Evolutionary conservation across 2,113 vertebrate genomes (phyloP).

Genomic region (Asarcornis scutulata): DNA sequence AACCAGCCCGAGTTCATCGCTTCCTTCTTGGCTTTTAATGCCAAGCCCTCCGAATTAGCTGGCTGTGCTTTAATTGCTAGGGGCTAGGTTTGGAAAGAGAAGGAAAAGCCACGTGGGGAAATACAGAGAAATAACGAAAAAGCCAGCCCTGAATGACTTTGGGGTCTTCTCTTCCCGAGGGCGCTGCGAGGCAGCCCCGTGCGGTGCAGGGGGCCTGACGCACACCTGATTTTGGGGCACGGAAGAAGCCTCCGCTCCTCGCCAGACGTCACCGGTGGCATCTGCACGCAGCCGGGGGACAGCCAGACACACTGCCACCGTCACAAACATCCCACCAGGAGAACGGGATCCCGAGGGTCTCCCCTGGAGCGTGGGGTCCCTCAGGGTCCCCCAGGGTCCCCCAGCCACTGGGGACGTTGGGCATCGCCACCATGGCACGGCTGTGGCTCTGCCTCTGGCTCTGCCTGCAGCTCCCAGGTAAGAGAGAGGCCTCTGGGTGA

Average conservation of each 20-base stretch:
- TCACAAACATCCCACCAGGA: too few species aligned
- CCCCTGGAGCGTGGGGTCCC: too few species aligned
- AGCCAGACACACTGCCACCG: too few species aligned
- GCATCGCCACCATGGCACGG: not conserved
- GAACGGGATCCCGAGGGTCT: too few species aligned
- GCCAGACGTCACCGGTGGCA: not conserved
- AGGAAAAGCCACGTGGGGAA: not conserved
- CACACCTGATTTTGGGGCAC: not conserved
- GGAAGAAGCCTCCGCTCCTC: not conserved
- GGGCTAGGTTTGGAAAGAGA: not conserved
- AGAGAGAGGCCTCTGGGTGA: not conserved
- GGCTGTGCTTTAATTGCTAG: not conserved
- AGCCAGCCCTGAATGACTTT: not conserved
- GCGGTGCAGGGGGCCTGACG: not conserved
- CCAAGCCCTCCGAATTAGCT: not conserved
- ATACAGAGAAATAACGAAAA: not conserved
- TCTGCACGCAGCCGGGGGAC: not conserved
- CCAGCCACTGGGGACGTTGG: not conserved
- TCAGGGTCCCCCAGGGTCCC: too few species aligned
- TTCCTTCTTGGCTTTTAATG: not conserved
- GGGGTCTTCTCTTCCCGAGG: not conserved
- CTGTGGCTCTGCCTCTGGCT: not conserved
- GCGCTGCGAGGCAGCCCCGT: rapidly evolving
- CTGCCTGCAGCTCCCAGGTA: conserved; percentile 61
- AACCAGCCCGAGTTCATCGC: not conserved